Conservation (phyloP, 2,113 vertebrate species). For the Copsychus sechellarum region DNA sequence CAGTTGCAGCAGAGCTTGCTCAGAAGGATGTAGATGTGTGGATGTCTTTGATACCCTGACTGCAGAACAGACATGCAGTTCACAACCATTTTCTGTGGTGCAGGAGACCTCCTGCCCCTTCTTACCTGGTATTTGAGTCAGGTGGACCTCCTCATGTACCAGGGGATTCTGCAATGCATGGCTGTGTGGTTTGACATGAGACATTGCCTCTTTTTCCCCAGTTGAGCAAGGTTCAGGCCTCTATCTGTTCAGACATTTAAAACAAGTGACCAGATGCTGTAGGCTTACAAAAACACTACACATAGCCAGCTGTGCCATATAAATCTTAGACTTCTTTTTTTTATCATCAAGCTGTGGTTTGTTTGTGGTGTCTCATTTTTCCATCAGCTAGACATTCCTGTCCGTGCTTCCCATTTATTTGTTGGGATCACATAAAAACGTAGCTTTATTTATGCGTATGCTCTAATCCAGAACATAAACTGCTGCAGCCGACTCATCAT, state of each 20-base stretch:
- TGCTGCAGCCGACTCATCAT: slow-evolving; percentile 43
- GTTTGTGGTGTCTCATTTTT: slow-evolving; percentile 74
- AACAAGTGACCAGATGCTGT: slow-evolving; percentile 68
- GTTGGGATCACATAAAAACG: slow-evolving; percentile 69
- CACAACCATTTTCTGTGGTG: rapidly evolving
- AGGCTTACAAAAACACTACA: slow-evolving; percentile 57
- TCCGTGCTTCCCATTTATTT: slow-evolving; percentile 72
- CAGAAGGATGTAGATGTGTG: rapidly evolving
- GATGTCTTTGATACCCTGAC: background rate
- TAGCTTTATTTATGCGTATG: slow-evolving; percentile 58
- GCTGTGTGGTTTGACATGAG: background rate
- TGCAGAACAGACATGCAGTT: background rate
- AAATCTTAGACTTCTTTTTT: slow-evolving; percentile 70
- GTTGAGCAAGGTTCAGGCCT: slow-evolving; percentile 42
- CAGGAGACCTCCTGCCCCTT: background rate
- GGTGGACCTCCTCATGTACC: background rate
- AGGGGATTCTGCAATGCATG: background rate
- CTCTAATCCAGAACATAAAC: slow-evolving; percentile 74
- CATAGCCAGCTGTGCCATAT: slow-evolving; percentile 72
- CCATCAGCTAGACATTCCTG: slow-evolving; percentile 73
- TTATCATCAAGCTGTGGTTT: slow-evolving; percentile 73
- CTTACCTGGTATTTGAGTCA: background rate
- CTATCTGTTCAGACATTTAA: slow-evolving; percentile 62
- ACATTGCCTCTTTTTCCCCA: slow-evolving; percentile 32
- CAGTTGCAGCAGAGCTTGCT: background rate